Evolutionary conservation across 2,113 vertebrate species (phyloP).

Genomic region (Kryptolebias marmoratus): DNA sequence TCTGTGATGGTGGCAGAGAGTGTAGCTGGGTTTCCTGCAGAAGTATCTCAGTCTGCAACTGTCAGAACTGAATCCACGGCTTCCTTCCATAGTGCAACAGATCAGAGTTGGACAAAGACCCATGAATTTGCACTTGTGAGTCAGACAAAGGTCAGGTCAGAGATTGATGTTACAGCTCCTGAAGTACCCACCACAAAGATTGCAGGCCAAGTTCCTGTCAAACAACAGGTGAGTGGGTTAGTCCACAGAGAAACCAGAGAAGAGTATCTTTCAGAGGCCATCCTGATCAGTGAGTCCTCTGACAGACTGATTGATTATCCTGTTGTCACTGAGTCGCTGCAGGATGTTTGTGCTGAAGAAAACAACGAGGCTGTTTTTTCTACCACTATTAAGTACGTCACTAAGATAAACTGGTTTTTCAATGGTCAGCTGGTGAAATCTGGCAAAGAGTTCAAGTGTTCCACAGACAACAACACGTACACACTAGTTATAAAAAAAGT

Average conservation of each 20-base stretch:
- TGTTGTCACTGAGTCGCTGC: conserved; percentile 74
- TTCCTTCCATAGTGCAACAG: conserved; percentile 51
- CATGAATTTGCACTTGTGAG: conserved; percentile 63
- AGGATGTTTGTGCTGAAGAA: conserved; percentile 80
- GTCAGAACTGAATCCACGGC: conserved; percentile 63
- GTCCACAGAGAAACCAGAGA: conserved; percentile 71
- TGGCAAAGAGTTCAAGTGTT: conserved; percentile 93
- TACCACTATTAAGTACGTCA: conserved; percentile 79
- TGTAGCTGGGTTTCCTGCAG: conserved; percentile 40
- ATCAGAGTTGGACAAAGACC: conserved; percentile 51
- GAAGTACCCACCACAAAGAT: conserved; percentile 33
- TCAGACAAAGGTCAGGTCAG: conserved; percentile 55
- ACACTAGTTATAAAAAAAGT: conserved; percentile 83
- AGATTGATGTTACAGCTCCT: conserved; percentile 61
- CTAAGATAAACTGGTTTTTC: conserved; percentile 88
- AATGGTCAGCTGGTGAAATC: conserved; percentile 84
- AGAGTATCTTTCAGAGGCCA: conserved; percentile 66
- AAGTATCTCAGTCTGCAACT: conserved; percentile 57
- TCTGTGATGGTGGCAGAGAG: conserved; percentile 67
- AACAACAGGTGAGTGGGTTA: conserved; percentile 36
- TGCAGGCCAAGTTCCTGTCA: conserved; percentile 13
- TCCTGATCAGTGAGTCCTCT: conserved; percentile 48
- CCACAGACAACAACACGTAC: conserved; percentile 83
- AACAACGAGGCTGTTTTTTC: conserved; percentile 74
- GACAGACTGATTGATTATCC: conserved; percentile 58